Evolutionary conservation across 1,140 invertebrate genomes (phyloP), one percentile per base, ranked within the genome.

Genomic region (Drosophila auraria): DNA sequence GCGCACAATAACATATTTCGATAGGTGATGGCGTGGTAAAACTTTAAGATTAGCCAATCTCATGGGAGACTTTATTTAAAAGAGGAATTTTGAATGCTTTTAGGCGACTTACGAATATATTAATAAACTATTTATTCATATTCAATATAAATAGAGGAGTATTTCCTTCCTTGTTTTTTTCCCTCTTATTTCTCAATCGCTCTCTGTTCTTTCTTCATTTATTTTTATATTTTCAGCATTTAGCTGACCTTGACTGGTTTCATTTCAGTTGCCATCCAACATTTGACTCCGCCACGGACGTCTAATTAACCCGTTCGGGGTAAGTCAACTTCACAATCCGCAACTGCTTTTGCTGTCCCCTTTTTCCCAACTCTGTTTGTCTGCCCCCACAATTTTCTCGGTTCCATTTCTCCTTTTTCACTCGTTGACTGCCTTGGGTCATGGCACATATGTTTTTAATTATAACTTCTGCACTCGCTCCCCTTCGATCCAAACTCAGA

Each of bases 391-490:
- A 58, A 63, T 60, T 58, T 42, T 58, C 58, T 50, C n/a, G 17
- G 12, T n/a, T 33, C 14, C 58, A 42, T 38, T 53, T 25, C n/a
- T 38, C 15, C 14, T 42, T 42, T 38, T 51, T 15, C n/a, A 36
- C 56, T 47, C 36, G 15, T 36, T n/a, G 12, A 20, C 25, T 20
- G 40, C 44, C 69, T 40, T 61, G 50, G 64, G 86, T 84, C 83
- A 69, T 87, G 79, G 30, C 82, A 76, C 86, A 90, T 91, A 78
- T 90, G 86, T 90, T 90, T 90, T 90, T 90, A 90, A 90, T 90
- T 90, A 90, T 90, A 90, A 77, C 79, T 74, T 64, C 61, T 78
- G 45, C 44, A 53, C 42, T 23, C 30, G 12, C 59, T 47, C 33
- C 50, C 49, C 61, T 23, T 63, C 62, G 51, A 65, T 54, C 51